Percentiles rank a stretch among this genome's conserved stretches.
phyloP scores from a whole-genome alignment of 2,888 invertebrate genomes.

The Hydrotaea cyrtoneurina region DNA sequence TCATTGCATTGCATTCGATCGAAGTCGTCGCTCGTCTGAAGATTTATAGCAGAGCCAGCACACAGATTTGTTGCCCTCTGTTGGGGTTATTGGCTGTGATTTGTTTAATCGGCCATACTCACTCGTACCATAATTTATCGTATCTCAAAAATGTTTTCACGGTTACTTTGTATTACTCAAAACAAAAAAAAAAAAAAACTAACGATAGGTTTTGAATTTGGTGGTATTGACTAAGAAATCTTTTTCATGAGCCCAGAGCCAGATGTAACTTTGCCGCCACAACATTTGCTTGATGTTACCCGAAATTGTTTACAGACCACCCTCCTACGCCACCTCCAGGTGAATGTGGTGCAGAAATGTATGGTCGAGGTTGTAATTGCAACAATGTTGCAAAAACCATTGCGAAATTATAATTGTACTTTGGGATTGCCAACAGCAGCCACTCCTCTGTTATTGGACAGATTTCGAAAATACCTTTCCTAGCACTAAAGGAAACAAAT shows the following conservation, averaged over 20 bases:
- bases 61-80: background rate
- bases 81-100: background rate
- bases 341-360: background rate
- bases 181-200: background rate
- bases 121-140: conserved; percentile 13
- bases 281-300: background rate
- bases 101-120: background rate
- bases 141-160: background rate
- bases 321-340: background rate
- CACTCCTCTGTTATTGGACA: too few species aligned
- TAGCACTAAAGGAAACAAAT: too few species aligned
- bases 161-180: background rate
- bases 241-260: too few species aligned
- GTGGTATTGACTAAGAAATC: too few species aligned
- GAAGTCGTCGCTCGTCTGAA: background rate
- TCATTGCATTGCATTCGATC: conserved; percentile 26
- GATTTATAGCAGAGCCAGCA: background rate
- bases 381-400: conserved; percentile 8
- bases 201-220: too few species aligned
- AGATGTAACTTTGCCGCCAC: background rate
- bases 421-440: too few species aligned
- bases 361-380: background rate
- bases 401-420: too few species aligned
- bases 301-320: background rate
- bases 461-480: too few species aligned